phyloP scores from a whole-genome alignment of 2,888 invertebrate genomes.

The Clistopyga incitator region DNA sequence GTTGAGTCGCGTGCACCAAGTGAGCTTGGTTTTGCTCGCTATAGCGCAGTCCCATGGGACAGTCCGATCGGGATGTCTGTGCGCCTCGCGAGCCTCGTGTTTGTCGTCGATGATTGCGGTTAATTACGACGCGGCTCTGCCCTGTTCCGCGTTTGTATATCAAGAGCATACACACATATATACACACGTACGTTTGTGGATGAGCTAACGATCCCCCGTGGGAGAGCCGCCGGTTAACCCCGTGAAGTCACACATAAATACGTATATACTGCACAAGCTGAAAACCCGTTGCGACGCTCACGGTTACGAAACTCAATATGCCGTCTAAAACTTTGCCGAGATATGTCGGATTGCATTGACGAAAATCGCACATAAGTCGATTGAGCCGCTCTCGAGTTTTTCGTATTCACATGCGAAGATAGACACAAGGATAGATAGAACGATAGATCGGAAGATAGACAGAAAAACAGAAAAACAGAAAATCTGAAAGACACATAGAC shows the following conservation, averaged over 20 bases:
- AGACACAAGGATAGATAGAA: too few relatives aligned
- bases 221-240: slow-evolving; percentile 71
- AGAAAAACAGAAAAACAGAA: too few relatives aligned
- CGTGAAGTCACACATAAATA: slow-evolving; percentile 51
- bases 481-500: too few relatives aligned
- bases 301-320: neutral
- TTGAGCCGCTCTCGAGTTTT: too few relatives aligned
- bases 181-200: slow-evolving; percentile 16
- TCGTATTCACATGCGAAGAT: too few relatives aligned
- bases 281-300: too few relatives aligned
- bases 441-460: too few relatives aligned
- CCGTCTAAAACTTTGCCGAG: neutral
- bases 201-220: slow-evolving; percentile 78
- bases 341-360: too few relatives aligned
- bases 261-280: neutral
- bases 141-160: slow-evolving; percentile 55
- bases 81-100: slow-evolving; percentile 70
- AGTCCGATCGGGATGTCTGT: slow-evolving; percentile 49
- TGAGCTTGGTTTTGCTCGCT: slow-evolving; percentile 4
- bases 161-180: slow-evolving; percentile 50
- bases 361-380: too few relatives aligned
- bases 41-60: slow-evolving; percentile 70
- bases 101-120: slow-evolving; percentile 83
- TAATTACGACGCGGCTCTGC: slow-evolving; percentile 80
- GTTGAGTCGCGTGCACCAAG: slow-evolving; percentile 51